These are phyloP conservation scores for Harpalus rubripes DNA, from an alignment of 2,888 invertebrate species.

Conservation along the genomic window DNA sequence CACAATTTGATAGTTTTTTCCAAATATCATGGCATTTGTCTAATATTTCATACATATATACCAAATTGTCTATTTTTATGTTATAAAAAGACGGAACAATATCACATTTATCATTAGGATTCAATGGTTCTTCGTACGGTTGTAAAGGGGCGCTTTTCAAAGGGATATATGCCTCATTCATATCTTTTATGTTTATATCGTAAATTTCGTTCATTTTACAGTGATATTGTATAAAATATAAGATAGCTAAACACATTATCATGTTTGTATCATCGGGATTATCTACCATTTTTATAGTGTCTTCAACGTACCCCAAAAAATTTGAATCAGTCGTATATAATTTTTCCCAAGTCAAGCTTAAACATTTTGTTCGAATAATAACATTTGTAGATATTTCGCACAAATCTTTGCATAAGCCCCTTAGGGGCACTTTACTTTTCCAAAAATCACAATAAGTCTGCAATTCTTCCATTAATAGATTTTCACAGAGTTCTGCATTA, in stretches of 20 bases:
- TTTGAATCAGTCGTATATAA: constrained; percentile 67
- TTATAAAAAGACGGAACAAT: constrained; percentile 72
- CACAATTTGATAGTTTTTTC: constrained; percentile 64
- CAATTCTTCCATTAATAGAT: constrained; percentile 71
- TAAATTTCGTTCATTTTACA: constrained; percentile 68
- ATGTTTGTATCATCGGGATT: constrained; percentile 67
- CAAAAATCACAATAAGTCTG: constrained; percentile 71
- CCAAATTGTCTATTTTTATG: constrained; percentile 70
- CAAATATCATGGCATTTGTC: constrained; percentile 69
- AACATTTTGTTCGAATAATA: constrained; percentile 68
- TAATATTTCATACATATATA: constrained; percentile 70
- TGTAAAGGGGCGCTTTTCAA: constrained; percentile 43
- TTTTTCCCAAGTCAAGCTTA: constrained; percentile 71
- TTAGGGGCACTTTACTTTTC: constrained; percentile 72
- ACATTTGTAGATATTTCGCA: constrained; percentile 69
- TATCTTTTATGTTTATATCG: constrained; percentile 71
- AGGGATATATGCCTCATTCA: constrained; percentile 69
- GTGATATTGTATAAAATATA: constrained; percentile 71
- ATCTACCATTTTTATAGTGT: constrained; percentile 67
- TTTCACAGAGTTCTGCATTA: constrained; percentile 68
- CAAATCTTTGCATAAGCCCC: constrained; percentile 70
- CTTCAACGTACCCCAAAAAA: constrained; percentile 65
- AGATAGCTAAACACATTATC: constrained; percentile 70
- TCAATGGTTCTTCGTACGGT: constrained; percentile 67
- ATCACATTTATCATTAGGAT: constrained; percentile 73